Base-by-base conservation (phyloP, 2,113 vertebrate genomes). In the Lepus timidus region DNA sequence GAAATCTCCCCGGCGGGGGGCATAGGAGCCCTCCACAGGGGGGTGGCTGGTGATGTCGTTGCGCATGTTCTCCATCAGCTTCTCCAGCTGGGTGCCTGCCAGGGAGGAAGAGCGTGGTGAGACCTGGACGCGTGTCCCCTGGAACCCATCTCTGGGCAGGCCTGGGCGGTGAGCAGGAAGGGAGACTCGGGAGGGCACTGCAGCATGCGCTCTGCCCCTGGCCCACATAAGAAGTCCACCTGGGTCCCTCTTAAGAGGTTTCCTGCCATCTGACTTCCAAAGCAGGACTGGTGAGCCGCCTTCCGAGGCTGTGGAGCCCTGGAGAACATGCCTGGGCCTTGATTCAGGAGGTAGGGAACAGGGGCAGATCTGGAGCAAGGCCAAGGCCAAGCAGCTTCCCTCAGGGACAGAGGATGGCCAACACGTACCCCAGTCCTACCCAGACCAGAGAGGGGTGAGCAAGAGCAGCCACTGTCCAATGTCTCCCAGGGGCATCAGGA, bases 51-150 rank as follows among this genome's bases (percentile, higher is more conserved):
- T 98, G 51, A 99, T 99, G 98, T 99, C 99, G 1, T 98, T 98
- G 2, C 99, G 98, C 99, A 99, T 99, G 97, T 98, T 99, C 98
- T 99, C 99, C 99, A 99, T 99, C 98, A 99, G 98, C 96, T 98
- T 99, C 97, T 99, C 99, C 98, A 99, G 96, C 97, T 99, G 99
- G 58, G 98, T 98, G 3, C 99, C 99, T 99, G 98, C 0, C 3
- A 6, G 20, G 75, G 33, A 68, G 36, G 51, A 14, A 68, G 49
- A 64, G 25, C 20, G 4, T 4, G 22, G 33, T 85, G 64, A 95
- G 65, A 29, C 58, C 33, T 33, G 58, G 20, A 23, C 44, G 2
- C 6, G 49, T 23, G 27, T 52, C 27, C 9, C 9, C 1, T 17
- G 49, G 20, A 25, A 11, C 27, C 81, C 86, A 16, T 44, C 64